phyloP scores from a whole-genome alignment of 53 echinoderm and acorn worm species.

The Apostichopus leukothele region DNA sequence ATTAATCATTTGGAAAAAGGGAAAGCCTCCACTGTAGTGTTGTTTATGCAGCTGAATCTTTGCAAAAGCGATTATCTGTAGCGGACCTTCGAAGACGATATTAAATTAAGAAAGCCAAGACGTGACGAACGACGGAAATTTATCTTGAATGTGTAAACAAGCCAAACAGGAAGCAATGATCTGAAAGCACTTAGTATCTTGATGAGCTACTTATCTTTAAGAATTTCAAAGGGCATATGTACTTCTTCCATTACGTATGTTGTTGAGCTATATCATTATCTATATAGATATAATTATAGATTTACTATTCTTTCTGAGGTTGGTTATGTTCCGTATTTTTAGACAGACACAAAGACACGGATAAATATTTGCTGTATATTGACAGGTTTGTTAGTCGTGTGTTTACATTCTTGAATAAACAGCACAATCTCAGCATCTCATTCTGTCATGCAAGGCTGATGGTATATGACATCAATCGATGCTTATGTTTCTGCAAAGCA shows the following conservation, averaged over 20 bases:
- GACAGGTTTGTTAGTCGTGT: too few species aligned
- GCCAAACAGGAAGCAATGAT: not conserved
- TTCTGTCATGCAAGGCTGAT: too few species aligned
- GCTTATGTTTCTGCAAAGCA: too few species aligned
- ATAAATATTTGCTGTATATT: too few species aligned
- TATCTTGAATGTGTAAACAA: slow-evolving; percentile 32
- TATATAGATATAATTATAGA: too few species aligned
- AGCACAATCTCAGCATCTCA: too few species aligned
- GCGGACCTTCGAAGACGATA: not conserved
- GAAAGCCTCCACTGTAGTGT: not conserved
- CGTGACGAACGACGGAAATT: slow-evolving; percentile 23
- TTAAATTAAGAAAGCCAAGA: slow-evolving; percentile 15
- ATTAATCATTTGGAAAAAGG: not conserved
- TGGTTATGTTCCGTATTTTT: too few species aligned
- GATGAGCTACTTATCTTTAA: not conserved
- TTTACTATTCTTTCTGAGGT: too few species aligned
- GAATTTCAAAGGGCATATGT: not conserved
- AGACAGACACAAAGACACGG: too few species aligned
- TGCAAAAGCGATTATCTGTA: slow-evolving; percentile 27
- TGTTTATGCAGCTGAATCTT: slow-evolving; percentile 10
- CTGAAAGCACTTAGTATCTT: not conserved
- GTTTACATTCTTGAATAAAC: too few species aligned
- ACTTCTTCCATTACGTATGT: not conserved
- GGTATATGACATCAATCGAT: too few species aligned
- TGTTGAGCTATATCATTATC: not conserved